Conservation (phyloP, 2,888 invertebrate species). For the Spicauda simplicius region DNA sequence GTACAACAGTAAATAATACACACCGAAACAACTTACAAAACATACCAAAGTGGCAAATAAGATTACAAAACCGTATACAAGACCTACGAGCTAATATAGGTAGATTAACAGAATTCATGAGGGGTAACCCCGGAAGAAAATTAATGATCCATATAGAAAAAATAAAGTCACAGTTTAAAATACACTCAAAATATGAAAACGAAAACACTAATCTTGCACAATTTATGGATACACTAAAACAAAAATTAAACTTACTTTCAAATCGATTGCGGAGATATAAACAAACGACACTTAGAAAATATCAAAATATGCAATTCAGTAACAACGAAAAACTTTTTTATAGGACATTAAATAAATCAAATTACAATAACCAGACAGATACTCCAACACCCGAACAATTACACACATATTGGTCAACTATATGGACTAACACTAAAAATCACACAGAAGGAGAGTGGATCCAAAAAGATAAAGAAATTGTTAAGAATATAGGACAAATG, state of each 20-base stretch:
- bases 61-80: constrained; percentile 29
- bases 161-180: not conserved
- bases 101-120: constrained; percentile 28
- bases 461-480: too few species aligned
- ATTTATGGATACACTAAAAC: constrained; percentile 30
- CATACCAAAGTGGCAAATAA: not conserved
- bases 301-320: constrained; percentile 28
- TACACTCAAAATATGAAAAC: not conserved
- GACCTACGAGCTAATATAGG: constrained; percentile 34
- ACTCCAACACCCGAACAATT: too few species aligned
- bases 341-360: constrained; percentile 6
- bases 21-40: too few species aligned
- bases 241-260: constrained; percentile 19
- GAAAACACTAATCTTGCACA: constrained; percentile 9
- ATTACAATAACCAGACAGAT: too few species aligned
- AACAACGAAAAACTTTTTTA: constrained; percentile 36
- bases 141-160: not conserved
- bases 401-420: too few species aligned
- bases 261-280: constrained; percentile 29
- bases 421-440: too few species aligned
- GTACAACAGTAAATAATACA: too few species aligned
- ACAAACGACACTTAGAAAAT: constrained; percentile 28
- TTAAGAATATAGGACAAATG: too few species aligned
- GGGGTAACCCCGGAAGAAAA: constrained; percentile 21
- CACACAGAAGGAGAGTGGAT: too few species aligned